Conservation (phyloP, 2,113 vertebrate species). For the Copsychus sechellarum region DNA sequence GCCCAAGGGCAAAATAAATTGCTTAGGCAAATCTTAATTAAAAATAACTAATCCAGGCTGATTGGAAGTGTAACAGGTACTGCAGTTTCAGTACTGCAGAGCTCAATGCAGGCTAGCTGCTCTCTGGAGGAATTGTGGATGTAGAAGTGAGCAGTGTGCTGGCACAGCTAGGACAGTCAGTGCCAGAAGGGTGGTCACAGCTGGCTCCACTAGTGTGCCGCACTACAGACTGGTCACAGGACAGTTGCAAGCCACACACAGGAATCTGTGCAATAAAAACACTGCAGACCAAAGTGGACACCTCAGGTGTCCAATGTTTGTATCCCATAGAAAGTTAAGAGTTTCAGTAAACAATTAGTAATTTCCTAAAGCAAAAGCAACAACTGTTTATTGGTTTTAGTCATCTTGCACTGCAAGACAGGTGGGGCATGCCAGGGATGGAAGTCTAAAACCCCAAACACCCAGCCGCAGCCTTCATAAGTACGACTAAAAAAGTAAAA, state of each 20-base stretch:
- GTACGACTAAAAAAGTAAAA: neutral
- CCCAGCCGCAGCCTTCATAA: neutral
- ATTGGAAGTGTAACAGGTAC: neutral
- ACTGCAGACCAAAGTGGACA: neutral
- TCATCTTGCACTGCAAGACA: neutral
- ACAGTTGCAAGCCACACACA: neutral
- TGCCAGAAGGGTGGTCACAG: neutral
- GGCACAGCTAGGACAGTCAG: neutral
- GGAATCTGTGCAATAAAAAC: neutral
- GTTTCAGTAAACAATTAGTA: neutral
- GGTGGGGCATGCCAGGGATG: rapidly evolving
- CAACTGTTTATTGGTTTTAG: neutral
- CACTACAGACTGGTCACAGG: neutral
- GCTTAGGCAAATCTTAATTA: neutral
- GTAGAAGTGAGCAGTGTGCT: neutral
- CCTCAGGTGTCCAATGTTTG: neutral
- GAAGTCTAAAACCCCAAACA: neutral
- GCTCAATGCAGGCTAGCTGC: neutral
- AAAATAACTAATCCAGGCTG: neutral
- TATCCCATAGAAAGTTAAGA: rapidly evolving
- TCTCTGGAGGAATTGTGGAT: neutral
- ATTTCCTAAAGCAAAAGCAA: neutral
- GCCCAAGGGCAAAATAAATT: neutral
- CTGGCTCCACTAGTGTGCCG: rapidly evolving
- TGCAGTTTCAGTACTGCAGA: neutral